Evolutionary conservation across 1,140 invertebrate species (phyloP), one percentile per base, ranked within the genome.

Genomic region (Drosophila watanabei): DNA sequence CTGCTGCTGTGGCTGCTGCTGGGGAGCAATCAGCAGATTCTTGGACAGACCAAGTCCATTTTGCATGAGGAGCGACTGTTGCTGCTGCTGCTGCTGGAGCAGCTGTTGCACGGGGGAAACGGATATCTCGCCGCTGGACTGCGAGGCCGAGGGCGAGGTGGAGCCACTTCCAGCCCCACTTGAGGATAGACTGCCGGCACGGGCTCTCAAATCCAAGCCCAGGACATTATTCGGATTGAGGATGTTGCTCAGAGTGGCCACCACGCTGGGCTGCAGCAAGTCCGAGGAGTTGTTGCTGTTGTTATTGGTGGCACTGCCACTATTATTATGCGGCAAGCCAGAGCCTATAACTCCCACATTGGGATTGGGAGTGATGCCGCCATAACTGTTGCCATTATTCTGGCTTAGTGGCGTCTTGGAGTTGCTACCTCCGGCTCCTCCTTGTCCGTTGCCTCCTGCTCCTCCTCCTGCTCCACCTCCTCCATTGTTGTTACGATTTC

Each of bases 121-220:
- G 94, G 95, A 96, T 93, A 93, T 97, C 93, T 94, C 96, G 94
- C 94, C 96, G 94, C 95, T 96, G 65, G 94, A 96, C 80, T 94
- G 95, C 11, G 95, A 95, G 66, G 94, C 95, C 80, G 95, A 96
- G 46, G 95, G 95, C 51, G 95, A 97, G 59, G 95, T 96, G 75
- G 94, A 96, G 6, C 95, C 96, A 57, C 95, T 96, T 46, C 96
- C 95, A 16, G 63, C 73, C 10, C 87, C 87, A 96, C 94, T 58
- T 11, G 92, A 93, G 18, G 89, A 91, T 11, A 93, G 65, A 24
- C 91, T 92, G 20, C 84, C 83, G 5, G 89, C 83, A 18, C 96
- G 94, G 18, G 94, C 94, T 1, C 95, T 92, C 30, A 93, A 91
- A 82, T 57, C 93, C 45, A 92, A 45, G 11, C 91, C 91, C 46